Evolutionary conservation across 2,797 vertebrate genomes (phyloP).

Genomic region (Anguilla megastoma): DNA sequence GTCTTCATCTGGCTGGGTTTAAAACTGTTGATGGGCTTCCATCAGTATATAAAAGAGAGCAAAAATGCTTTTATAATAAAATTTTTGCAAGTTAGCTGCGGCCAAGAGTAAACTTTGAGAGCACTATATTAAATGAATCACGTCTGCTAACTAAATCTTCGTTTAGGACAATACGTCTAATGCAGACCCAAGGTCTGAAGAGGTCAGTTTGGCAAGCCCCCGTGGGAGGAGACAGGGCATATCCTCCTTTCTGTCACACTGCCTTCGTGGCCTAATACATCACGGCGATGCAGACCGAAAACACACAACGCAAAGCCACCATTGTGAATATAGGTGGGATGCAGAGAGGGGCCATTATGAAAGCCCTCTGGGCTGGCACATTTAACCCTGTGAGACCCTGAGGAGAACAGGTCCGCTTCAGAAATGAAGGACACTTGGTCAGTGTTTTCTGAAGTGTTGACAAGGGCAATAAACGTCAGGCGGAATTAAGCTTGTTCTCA

Average conservation of each 20-base stretch:
- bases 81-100: slow-evolving; percentile 78
- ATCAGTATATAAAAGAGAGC: slow-evolving; percentile 61
- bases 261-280: slow-evolving; percentile 68
- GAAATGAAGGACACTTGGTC: slow-evolving; percentile 39
- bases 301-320: slow-evolving; percentile 56
- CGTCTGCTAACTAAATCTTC: slow-evolving; percentile 78
- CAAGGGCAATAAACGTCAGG: slow-evolving; percentile 72
- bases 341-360: slow-evolving; percentile 64
- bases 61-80: slow-evolving; percentile 74
- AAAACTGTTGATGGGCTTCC: slow-evolving; percentile 67
- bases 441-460: slow-evolving; percentile 64
- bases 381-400: slow-evolving; percentile 58
- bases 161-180: slow-evolving; percentile 81
- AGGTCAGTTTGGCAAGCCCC: slow-evolving; percentile 69
- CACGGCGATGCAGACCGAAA: slow-evolving; percentile 69
- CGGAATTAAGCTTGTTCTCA: slow-evolving; percentile 65
- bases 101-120: slow-evolving; percentile 72
- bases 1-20: slow-evolving; percentile 53
- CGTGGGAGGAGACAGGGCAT: slow-evolving; percentile 71
- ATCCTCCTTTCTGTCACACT: slow-evolving; percentile 70
- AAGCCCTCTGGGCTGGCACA: slow-evolving; percentile 53
- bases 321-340: slow-evolving; percentile 58
- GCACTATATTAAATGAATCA: slow-evolving; percentile 80
- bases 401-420: slow-evolving; percentile 41
- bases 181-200: slow-evolving; percentile 71